phyloP scores from a whole-genome alignment of 2,113 vertebrate genomes.

The Uria aalge region DNA sequence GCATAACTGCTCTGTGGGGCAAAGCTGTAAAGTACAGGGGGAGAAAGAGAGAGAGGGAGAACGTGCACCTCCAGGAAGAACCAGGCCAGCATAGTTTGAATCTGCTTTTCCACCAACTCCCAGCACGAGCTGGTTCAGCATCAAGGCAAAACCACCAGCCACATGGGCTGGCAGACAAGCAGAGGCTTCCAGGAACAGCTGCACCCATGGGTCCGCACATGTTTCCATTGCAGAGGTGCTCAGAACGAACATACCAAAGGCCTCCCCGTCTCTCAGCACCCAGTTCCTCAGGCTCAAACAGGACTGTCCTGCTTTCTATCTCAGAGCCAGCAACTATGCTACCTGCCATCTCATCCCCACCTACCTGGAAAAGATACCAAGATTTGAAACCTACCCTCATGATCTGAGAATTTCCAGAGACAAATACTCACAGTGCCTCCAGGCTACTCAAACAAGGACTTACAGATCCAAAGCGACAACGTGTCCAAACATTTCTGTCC shows the following conservation, averaged over 20 bases:
- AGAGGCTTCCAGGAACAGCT: slow-evolving; percentile 22
- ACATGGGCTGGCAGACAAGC: neutral
- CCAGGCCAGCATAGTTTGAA: neutral
- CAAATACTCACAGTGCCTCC: neutral
- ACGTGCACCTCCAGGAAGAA: neutral
- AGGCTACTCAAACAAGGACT: slow-evolving; percentile 38
- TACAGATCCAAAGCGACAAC: slow-evolving; percentile 27
- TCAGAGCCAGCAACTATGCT: neutral
- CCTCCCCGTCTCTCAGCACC: neutral
- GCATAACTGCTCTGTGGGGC: neutral
- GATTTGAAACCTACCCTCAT: neutral
- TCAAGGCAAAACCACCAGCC: neutral
- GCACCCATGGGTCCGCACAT: neutral
- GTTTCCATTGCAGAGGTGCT: neutral
- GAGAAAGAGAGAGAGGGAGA: neutral
- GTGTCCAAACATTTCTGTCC: slow-evolving; percentile 62
- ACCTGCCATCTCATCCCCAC: neutral
- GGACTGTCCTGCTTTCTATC: neutral
- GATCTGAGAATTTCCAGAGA: slow-evolving; percentile 16
- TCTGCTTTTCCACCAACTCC: neutral
- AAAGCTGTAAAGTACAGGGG: neutral
- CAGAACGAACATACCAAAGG: neutral
- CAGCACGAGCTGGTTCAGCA: neutral
- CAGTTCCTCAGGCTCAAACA: neutral
- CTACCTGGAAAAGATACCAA: neutral